Conservation (phyloP, 1,140 invertebrate species). For the Acyrthosiphon pisum region DNA sequence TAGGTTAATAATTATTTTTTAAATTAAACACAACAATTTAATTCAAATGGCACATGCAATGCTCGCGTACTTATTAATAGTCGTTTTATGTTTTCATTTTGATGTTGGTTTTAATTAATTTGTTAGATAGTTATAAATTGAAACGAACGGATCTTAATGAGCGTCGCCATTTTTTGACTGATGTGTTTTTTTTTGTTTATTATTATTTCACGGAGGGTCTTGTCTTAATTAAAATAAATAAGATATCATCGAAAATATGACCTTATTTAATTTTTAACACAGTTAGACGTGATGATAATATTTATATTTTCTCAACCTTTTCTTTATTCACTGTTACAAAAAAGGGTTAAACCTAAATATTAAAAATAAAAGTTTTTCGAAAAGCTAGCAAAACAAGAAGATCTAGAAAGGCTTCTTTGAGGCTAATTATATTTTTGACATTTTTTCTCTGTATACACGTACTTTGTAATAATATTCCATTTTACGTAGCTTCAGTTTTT, state of each 20-base stretch:
- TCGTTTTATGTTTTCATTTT: not conserved
- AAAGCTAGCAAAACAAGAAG: not conserved
- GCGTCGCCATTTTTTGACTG: not conserved
- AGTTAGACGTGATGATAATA: not conserved
- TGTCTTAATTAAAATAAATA: conserved; percentile 15
- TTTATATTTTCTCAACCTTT: not conserved
- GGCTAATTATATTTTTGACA: not conserved
- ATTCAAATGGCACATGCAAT: not conserved
- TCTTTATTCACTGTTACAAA: not conserved
- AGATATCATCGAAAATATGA: not conserved
- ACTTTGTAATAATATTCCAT: not conserved
- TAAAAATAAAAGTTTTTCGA: not conserved
- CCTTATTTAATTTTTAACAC: not conserved
- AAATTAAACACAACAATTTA: not conserved
- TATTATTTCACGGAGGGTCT: not conserved
- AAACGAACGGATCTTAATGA: not conserved
- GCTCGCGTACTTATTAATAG: not conserved
- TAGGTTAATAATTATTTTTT: not conserved
- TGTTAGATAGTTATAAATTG: not conserved
- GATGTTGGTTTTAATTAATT: not conserved
- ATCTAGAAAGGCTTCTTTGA: not conserved
- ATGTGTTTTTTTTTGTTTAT: not conserved
- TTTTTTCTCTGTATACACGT: not conserved
- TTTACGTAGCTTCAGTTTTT: not conserved
- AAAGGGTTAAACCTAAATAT: not conserved